These are phyloP conservation scores for Stomorhina lunata DNA, from an alignment of 2,888 invertebrate genomes.

Conservation along the genomic window DNA sequence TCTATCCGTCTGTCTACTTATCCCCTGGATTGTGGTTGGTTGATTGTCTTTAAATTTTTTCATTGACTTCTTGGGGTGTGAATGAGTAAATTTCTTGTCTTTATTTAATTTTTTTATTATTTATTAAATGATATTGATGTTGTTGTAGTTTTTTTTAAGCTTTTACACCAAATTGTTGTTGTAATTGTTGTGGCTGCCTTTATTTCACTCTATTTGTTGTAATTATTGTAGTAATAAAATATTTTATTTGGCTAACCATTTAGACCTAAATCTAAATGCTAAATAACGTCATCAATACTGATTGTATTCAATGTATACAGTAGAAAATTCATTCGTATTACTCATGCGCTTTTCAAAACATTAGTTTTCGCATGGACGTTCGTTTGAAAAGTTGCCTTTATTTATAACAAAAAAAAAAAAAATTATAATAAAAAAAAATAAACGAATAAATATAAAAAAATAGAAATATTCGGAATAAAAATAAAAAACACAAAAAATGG, in stretches of 20 bases:
- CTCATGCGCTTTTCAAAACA: constrained; percentile 77
- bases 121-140: too few relatives aligned
- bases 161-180: not conserved
- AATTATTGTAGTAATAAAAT: constrained; percentile 66
- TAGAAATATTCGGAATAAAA: constrained; percentile 30
- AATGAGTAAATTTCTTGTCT: constrained; percentile 23
- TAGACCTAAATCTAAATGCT: constrained; percentile 66
- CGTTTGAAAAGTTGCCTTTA: constrained; percentile 76
- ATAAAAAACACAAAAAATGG: constrained; percentile 40
- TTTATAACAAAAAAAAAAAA: constrained; percentile 34
- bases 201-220: constrained; percentile 40
- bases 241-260: constrained; percentile 66
- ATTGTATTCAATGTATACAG: constrained; percentile 77
- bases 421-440: constrained; percentile 24
- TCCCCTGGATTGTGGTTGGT: not conserved
- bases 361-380: constrained; percentile 78
- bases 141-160: constrained; percentile 6
- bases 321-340: constrained; percentile 77
- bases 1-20: not conserved
- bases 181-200: not conserved
- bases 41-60: constrained; percentile 1
- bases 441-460: not conserved
- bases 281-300: constrained; percentile 73
- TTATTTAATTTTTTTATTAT: constrained; percentile 6
- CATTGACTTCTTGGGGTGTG: not conserved